Evolutionary conservation across 2,888 invertebrate species (phyloP).

Genomic region (Zaprionus lineosus): DNA sequence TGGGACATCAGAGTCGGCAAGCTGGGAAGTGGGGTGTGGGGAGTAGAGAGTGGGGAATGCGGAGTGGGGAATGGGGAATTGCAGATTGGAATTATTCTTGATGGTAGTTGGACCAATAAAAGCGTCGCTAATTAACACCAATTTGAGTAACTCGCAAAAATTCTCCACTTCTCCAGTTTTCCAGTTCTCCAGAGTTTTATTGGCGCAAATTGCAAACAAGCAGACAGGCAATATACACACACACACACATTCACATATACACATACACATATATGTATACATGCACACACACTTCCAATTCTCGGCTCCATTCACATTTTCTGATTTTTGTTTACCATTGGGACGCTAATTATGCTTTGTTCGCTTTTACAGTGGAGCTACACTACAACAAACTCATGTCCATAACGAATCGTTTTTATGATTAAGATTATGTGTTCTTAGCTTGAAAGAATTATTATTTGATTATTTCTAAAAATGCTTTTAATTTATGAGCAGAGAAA

Average conservation of each 20-base stretch:
- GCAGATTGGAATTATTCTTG: slow-evolving; percentile 19
- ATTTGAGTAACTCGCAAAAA: slow-evolving; percentile 66
- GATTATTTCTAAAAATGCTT: no score
- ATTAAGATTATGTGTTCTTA: no score
- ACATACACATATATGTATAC: not conserved
- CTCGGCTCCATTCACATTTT: slow-evolving; percentile 45
- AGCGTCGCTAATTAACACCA: slow-evolving; percentile 72
- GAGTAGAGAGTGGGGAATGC: no score
- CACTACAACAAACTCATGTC: not conserved
- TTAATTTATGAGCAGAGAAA: no score
- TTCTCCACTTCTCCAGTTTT: no score
- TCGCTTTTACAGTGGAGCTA: slow-evolving; percentile 3
- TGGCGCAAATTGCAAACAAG: slow-evolving; percentile 63
- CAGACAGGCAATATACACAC: slow-evolving; percentile 11
- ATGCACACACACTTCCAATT: slow-evolving; percentile 20
- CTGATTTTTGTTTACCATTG: slow-evolving; percentile 43
- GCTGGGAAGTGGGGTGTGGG: no score
- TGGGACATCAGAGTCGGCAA: no score
- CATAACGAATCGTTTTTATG: not conserved
- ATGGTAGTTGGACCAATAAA: slow-evolving; percentile 60
- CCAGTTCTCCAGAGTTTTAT: slow-evolving; percentile 57
- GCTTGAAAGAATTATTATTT: no score
- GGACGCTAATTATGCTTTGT: slow-evolving; percentile 76
- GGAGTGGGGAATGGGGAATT: not conserved
- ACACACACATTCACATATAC: not conserved